phyloP scores from a whole-genome alignment of 2,797 vertebrate genomes.

The Geotrypetes seraphini region DNA sequence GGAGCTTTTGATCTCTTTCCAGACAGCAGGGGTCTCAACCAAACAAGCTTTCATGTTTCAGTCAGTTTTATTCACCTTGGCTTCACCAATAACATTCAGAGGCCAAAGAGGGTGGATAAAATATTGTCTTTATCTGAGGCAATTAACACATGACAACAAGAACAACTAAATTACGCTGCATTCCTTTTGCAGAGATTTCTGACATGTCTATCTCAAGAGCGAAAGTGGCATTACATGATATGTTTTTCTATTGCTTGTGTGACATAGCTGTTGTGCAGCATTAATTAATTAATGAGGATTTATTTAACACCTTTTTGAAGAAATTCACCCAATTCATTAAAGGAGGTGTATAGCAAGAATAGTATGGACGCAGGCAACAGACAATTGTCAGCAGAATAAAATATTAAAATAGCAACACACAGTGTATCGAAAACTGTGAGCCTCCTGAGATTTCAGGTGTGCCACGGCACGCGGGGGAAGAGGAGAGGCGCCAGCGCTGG shows the following conservation, averaged over 20 bases:
- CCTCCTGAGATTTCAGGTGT: no score
- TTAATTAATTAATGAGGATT: no score
- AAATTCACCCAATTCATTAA: no score
- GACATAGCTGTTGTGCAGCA: no score
- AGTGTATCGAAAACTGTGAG: no score
- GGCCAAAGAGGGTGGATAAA: slow-evolving; percentile 59
- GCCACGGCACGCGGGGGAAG: no score
- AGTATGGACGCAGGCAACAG: no score
- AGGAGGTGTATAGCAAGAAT: no score
- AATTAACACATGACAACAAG: slow-evolving; percentile 55
- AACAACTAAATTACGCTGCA: not conserved
- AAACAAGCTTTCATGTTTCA: slow-evolving; percentile 86
- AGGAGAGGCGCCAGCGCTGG: no score
- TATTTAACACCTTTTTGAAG: no score
- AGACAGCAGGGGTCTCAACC: slow-evolving; percentile 82
- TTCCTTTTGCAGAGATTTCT: not conserved
- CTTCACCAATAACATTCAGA: slow-evolving; percentile 50
- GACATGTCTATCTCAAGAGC: not conserved
- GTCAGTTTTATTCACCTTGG: slow-evolving; percentile 66
- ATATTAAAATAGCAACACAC: no score
- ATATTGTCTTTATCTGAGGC: slow-evolving; percentile 72
- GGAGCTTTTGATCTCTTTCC: slow-evolving; percentile 86
- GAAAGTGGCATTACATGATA: slow-evolving; percentile 14
- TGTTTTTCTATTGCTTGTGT: slow-evolving; percentile 6
- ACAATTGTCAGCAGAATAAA: no score